Evolutionary conservation across 2,888 invertebrate genomes (phyloP).

Genomic region (Oscheius sp.): DNA sequence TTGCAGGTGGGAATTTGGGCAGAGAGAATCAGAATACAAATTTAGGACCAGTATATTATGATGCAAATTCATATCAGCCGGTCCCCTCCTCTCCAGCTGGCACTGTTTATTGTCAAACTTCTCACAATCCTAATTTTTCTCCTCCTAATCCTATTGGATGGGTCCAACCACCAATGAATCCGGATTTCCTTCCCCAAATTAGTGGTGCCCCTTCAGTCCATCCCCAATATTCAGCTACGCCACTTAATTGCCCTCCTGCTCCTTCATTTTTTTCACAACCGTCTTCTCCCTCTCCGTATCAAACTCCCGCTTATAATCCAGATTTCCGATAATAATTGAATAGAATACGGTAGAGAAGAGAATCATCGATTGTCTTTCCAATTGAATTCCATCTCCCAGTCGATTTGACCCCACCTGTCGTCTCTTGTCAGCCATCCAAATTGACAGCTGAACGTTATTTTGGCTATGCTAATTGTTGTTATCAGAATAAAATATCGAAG

Average conservation of each 20-base stretch:
- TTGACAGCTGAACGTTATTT: slow-evolving; percentile 6
- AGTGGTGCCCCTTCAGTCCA: background rate
- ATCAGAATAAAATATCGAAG: background rate
- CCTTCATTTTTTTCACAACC: background rate
- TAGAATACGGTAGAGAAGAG: no score
- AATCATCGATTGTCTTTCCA: no score
- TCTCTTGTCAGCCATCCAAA: no score
- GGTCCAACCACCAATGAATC: background rate
- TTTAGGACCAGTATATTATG: no score
- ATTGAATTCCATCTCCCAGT: no score
- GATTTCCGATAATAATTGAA: background rate
- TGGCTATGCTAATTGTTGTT: slow-evolving; percentile 12
- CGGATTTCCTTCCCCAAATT: no score
- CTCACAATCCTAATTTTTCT: background rate
- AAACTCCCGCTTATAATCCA: background rate
- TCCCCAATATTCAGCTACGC: background rate
- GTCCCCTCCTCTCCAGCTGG: no score
- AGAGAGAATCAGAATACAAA: no score
- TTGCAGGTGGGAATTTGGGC: no score
- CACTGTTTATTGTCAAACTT: background rate
- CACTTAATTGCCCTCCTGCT: background rate
- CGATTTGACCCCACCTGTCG: no score
- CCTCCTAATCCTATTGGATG: background rate
- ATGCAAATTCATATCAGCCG: no score
- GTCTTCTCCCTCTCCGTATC: background rate